Base-by-base conservation (phyloP, 37 sponge, comb jelly and placozoan genomes). In the Mnemiopsis leidyi region DNA sequence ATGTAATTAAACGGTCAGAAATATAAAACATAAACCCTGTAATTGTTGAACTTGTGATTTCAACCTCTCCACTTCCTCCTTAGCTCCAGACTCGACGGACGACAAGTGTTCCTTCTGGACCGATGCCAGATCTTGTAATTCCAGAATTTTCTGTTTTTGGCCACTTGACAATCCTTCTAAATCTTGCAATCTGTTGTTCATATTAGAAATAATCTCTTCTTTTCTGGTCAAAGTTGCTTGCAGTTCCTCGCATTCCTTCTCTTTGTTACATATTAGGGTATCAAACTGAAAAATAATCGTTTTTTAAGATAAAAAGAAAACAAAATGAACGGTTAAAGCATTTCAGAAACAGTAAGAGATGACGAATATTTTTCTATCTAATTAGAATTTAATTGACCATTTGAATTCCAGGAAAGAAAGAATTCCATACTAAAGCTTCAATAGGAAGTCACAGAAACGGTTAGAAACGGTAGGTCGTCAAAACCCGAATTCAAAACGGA, bases 261-360 rank as follows among this genome's bases (percentile, higher is more conserved):
- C 75, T 71, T 71, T 71, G 75, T 71, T 71, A 5, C 30, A 29
- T 2, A 71, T 71, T 25, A 71, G 75, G 75, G 75, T 29, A 28
- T 71, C 75, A 71, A 71, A 71, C 75, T 71, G 75, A 23, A 71
- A 71, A 13, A 67, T n/a, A n/a, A n/a, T n/a, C n/a, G n/a, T n/a
- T n/a, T n/a, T n/a, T n/a, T n/a, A n/a, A n/a, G n/a, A n/a, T n/a
- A n/a, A n/a, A n/a, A n/a, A n/a, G n/a, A n/a, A n/a, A n/a, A n/a
- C n/a, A n/a, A n/a, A n/a, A n/a, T n/a, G n/a, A n/a, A n/a, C n/a
- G n/a, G n/a, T n/a, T n/a, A n/a, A n/a, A n/a, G n/a, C n/a, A n/a
- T n/a, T n/a, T n/a, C n/a, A n/a, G n/a, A n/a, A n/a, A n/a, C n/a
- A n/a, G n/a, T n/a, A n/a, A n/a, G n/a, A n/a, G n/a, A n/a, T n/a